Evolutionary conservation across 2,113 vertebrate species (phyloP).

Genomic region (Cottus gobio): DNA sequence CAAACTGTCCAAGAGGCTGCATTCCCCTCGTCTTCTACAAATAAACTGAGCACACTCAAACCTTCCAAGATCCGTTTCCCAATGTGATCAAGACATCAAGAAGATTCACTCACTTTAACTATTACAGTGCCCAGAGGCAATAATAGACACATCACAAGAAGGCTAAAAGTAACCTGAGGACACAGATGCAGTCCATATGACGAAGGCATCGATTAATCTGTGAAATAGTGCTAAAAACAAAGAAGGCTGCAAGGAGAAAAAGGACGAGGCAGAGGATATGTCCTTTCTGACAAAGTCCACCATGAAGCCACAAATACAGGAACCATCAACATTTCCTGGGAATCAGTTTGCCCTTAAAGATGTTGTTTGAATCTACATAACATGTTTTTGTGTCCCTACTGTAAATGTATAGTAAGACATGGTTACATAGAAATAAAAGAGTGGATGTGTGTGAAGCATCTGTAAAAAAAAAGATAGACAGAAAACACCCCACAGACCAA

Average conservation of each 20-base stretch:
- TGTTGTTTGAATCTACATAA: background rate
- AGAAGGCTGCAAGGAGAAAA: background rate
- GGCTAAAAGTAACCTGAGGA: constrained; percentile 33
- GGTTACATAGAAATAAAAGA: background rate
- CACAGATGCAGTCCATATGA: constrained; percentile 33
- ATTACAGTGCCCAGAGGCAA: constrained; percentile 9
- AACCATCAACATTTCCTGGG: background rate
- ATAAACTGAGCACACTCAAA: constrained; percentile 50
- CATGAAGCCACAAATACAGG: background rate
- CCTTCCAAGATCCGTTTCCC: constrained; percentile 37
- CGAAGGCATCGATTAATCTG: background rate
- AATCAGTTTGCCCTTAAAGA: background rate
- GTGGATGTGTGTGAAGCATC: background rate
- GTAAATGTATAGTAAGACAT: background rate
- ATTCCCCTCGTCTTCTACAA: constrained; percentile 49
- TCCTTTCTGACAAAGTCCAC: background rate
- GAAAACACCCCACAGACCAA: background rate
- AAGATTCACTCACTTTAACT: constrained; percentile 40
- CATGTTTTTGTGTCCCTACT: background rate
- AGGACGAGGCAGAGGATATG: background rate
- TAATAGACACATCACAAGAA: constrained; percentile 7
- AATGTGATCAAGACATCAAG: constrained; percentile 51
- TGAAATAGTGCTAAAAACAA: constrained; percentile 12
- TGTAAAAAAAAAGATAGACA: constrained; percentile 10
- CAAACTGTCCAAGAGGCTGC: constrained; percentile 19